Conservation (phyloP, 2,888 invertebrate species). For the Stratiomys singularior region DNA sequence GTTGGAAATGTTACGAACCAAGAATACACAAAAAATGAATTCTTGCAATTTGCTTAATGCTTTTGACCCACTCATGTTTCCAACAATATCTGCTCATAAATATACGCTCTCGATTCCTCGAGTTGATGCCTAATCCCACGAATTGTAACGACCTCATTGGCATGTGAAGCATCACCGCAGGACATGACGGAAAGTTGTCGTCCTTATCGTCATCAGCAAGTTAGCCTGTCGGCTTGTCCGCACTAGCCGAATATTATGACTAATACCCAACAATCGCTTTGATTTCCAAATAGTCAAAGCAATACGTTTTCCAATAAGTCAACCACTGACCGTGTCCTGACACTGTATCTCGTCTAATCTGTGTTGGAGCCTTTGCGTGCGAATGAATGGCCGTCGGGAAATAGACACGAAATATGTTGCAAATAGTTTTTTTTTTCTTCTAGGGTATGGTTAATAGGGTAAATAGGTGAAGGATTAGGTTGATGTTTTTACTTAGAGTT, state of each 20-base stretch:
- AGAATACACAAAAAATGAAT: constrained; percentile 4
- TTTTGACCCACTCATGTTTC: neutral
- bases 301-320: constrained; percentile 39
- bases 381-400: constrained; percentile 13
- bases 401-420: neutral
- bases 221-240: neutral
- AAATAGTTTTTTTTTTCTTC: constrained; percentile 28
- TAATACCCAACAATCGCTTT: constrained; percentile 31
- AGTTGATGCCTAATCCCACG: neutral
- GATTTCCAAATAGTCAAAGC: constrained; percentile 35
- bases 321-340: neutral
- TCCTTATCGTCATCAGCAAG: neutral
- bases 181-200: neutral
- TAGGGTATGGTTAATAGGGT: neutral
- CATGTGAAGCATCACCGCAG: constrained; percentile 15
- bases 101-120: neutral
- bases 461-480: neutral
- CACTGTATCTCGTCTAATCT: neutral
- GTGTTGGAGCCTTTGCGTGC: neutral
- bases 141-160: neutral
- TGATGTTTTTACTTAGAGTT: too few relatives aligned
- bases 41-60: constrained; percentile 18
- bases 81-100: neutral
- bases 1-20: neutral
- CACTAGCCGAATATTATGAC: constrained; percentile 27